Base-by-base conservation (phyloP, 2,113 vertebrate genomes). In the Lichenostomus cassidix region DNA sequence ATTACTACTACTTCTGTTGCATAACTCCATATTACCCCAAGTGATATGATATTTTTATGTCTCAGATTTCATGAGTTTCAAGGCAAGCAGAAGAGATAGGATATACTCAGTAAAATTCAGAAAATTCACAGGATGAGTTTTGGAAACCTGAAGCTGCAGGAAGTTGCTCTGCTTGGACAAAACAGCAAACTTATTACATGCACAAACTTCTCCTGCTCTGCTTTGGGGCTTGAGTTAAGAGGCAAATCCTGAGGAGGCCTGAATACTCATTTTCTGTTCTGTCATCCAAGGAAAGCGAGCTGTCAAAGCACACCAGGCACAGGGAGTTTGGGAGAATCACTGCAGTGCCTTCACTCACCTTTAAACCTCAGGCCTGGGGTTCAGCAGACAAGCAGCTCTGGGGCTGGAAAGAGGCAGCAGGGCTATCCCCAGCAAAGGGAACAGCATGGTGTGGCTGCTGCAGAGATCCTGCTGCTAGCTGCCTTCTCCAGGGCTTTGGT, bases 361-460 rank as follows among this genome's bases (percentile, higher is more conserved):
- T 60, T 58, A 65, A 62, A 29, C 24, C 39, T 85, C 15, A 7
- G 49, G 16, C 37, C 20, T 19, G 41, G 23, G 59, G n/a, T 37
- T 75, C 20, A 42, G 47, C 63, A 69, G 49, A 39, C 3, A 20
- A 3, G 17, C 55, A 75, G 50, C 44, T 75, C 33, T 28, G 27
- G 56, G 56, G 27, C 83, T 92, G 81, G 71, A 59, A 71, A 33
- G 0, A 15, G 35, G 44, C 47, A n/a, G n/a, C 19, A 46, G 47
- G 75, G 35, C 64, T 47, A 14, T 18, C 41, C 23, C 50, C 46
- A 35, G 28, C 16, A 46, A 19, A 14, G 4, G 4, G 31, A 52
- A 37, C 11, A 42, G 7, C 18, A 14, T 12, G 0, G 0, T 41
- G 62, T 9, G 42, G 52, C 67, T 56, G 3, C 64, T 73, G 59